Base-by-base conservation (phyloP, 2,113 vertebrate species). In the Takifugu flavidus region DNA sequence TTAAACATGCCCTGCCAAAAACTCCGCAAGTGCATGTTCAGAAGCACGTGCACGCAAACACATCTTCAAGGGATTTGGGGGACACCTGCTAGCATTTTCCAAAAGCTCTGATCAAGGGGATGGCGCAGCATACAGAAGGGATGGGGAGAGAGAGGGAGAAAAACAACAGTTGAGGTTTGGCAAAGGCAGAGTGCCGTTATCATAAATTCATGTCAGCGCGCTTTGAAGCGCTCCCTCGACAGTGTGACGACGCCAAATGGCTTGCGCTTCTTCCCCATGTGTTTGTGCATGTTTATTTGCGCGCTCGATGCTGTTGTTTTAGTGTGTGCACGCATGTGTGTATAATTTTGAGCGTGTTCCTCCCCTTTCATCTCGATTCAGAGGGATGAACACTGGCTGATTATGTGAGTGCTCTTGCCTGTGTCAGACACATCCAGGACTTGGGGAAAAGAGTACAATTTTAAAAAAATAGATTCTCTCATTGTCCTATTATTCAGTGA, bases 201-300 rank as follows among this genome's bases (percentile, higher is more conserved):
- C 88, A 91, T 88, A 88, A 89, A 91, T 90, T 89, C 87, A 90
- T 90, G 88, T 90, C 89, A 91, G 79, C 79, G 86, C 85, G 88
- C 90, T 91, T 92, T 91, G 90, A 92, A 91, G 89, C 86, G 80
- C 73, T 90, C 89, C 89, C 86, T 77, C 86, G 83, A 86, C 85
- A 86, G 70, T 69, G 69, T 69, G 65, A 52, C 78, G 52, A 75
- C 83, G 82, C 89, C 90, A 91, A 90, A 89, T 80, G 85, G 77
- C 79, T 87, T 77, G 75, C 79, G 82, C 79, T 80, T 82, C 77
- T 77, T 85, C 69, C 78, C 62, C 63, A 56, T 82, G 77, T 80
- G 74, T 87, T 70, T 85, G 71, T 75, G 78, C 75, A 77, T 85
- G 83, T 85, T 78, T 86, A 71, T 82, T 76, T 88, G 80, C 67